Percentiles rank a stretch among this genome's conserved stretches.
Conservation (phyloP, 2,797 vertebrate species). For the Cygnus olor region DNA sequence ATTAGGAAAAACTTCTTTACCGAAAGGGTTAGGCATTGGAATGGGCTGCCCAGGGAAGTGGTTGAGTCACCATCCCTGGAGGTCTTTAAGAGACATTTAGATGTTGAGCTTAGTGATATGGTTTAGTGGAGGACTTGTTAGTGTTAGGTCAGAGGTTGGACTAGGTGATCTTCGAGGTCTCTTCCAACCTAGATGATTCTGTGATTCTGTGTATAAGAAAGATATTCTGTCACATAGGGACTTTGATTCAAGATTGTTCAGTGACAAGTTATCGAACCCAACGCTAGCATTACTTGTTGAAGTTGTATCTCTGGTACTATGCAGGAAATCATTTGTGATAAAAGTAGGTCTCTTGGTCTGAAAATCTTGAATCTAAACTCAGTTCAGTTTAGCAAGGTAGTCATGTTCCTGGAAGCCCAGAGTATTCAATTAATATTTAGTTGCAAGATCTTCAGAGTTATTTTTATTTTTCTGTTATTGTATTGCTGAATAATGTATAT, state of each 20-base stretch:
- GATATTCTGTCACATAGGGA: background rate
- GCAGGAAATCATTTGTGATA: background rate
- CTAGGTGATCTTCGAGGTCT: no score
- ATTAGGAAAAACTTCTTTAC: no score
- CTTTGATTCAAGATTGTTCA: background rate
- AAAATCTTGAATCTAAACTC: background rate
- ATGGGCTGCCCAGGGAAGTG: no score
- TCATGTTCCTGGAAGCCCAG: background rate
- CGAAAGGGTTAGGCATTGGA: no score
- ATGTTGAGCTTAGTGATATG: no score
- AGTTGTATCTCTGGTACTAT: fast-evolving
- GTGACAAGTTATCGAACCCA: background rate
- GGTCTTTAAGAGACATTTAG: no score
- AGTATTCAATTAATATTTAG: background rate
- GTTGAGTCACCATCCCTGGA: no score
- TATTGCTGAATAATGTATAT: background rate
- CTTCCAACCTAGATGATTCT: no score
- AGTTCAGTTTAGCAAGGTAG: background rate
- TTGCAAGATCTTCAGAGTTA: background rate
- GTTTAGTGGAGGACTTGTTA: no score
- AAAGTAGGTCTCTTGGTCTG: background rate
- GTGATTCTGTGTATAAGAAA: background rate
- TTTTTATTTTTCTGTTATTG: background rate
- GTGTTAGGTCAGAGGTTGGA: no score
- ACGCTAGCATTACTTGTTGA: background rate